phyloP scores from a whole-genome alignment of 2,113 vertebrate genomes.

The Ailuropoda melanoleuca region DNA sequence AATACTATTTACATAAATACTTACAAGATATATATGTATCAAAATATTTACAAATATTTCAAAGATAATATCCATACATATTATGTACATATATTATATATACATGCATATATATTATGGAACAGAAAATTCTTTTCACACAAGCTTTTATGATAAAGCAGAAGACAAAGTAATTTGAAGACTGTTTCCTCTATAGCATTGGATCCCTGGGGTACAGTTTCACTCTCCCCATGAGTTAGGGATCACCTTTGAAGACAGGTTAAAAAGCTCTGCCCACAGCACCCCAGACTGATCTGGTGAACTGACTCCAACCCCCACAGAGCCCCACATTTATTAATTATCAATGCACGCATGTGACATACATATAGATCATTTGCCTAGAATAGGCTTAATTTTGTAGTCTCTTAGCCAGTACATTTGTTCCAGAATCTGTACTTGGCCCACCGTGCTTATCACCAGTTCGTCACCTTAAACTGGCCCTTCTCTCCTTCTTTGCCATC shows the following conservation, averaged over 20 bases:
- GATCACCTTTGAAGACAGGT: neutral
- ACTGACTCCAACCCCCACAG: neutral
- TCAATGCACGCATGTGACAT: neutral
- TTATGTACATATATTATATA: neutral
- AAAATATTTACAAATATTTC: neutral
- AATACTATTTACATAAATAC: neutral
- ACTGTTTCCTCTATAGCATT: neutral
- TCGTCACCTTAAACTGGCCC: neutral
- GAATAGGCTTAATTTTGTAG: neutral
- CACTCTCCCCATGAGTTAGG: neutral
- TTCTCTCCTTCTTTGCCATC: neutral
- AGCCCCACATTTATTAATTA: neutral
- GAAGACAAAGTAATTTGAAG: neutral
- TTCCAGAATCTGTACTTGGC: neutral
- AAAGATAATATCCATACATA: neutral
- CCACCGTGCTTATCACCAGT: neutral
- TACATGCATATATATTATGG: neutral
- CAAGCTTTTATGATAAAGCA: conserved; percentile 15
- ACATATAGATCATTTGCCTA: too few relatives aligned
- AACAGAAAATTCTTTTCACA: neutral
- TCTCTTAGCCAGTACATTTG: neutral
- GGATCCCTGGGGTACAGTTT: neutral
- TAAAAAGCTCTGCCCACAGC: neutral
- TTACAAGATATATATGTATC: neutral
- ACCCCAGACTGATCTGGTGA: neutral